These are phyloP conservation scores for Falco peregrinus DNA, from an alignment of 2,797 vertebrate species.

Conservation along the genomic window DNA sequence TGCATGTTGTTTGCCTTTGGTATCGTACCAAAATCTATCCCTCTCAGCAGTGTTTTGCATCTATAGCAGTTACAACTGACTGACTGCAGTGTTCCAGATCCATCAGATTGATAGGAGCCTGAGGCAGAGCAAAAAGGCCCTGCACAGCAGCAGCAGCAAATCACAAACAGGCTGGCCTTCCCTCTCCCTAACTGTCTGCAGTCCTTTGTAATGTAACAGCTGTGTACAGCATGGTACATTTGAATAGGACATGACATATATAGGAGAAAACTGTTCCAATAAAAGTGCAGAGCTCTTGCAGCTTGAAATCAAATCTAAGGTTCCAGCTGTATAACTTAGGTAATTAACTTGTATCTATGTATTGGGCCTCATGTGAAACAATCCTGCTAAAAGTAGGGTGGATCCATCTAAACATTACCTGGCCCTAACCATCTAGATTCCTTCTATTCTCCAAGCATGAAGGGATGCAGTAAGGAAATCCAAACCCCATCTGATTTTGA, in stretches of 20 bases:
- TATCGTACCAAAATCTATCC: constrained; percentile 1
- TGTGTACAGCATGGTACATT: constrained; percentile 53
- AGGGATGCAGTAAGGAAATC: neutral
- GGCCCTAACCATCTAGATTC: neutral
- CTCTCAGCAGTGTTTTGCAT: constrained; percentile 15
- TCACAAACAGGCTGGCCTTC: neutral
- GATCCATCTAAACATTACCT: neutral
- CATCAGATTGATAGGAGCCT: constrained; percentile 22
- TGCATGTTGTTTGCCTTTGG: neutral
- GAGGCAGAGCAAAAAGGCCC: constrained; percentile 52
- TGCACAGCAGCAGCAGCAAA: constrained; percentile 36
- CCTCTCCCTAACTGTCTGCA: neutral
- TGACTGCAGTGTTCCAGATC: constrained; percentile 31
- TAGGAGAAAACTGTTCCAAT: constrained; percentile 33
- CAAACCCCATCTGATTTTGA: neutral
- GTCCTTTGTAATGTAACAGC: constrained; percentile 26
- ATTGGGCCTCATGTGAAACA: neutral
- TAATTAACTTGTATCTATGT: neutral
- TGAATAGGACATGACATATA: constrained; percentile 20
- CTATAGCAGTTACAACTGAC: constrained; percentile 37
- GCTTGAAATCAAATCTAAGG: neutral
- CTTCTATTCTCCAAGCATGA: neutral
- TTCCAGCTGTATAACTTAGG: neutral
- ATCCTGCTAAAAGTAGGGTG: neutral
- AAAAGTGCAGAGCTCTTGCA: constrained; percentile 2